Base-by-base conservation (phyloP, 2,797 vertebrate species). In the Cynopterus sphinx region DNA sequence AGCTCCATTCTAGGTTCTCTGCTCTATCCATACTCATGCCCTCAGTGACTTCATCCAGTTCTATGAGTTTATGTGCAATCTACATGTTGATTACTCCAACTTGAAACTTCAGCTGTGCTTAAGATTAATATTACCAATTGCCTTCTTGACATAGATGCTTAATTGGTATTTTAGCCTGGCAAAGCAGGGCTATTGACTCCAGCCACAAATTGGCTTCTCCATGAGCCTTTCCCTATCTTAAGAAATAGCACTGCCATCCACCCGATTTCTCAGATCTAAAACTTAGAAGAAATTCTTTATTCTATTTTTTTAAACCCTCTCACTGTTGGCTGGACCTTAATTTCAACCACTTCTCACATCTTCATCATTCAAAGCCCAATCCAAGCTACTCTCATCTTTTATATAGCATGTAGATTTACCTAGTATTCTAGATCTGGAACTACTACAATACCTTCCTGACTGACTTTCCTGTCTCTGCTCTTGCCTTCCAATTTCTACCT, bases 191-290 rank as follows among this genome's bases (percentile, higher is more conserved):
- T 94, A 74, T 19, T 84, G n/a, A 78, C 41, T 94, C 17, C 39
- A 84, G 79, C 51, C 5, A 86, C 53, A 46, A 81, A 68, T 0
- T 89, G 78, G 79, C 73, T 92, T 92, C 31, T 39, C 67, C 13
- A 43, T 8, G 26, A 94, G 49, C 17, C 26, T 89, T 96, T 96
- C 43, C 41, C 55, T 84, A 78, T 63, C 57, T 91, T 78, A 81
- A 49, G 36, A 96, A 92, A 90, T 13, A 63, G 39, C 26, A 85
- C 51, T 46, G 36, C 43, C 79, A 89, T 53, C 67, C 15, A 89
- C 15, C 67, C 36, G 67, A 39, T 53, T 70, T 31, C 59, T 85
- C 21, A 43, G 31, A 16, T 89, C 57, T 79, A 85, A 96, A 85
- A 74, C 13, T 41, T 67, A 79, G 31, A 73, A 81, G 41, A 85